Percentiles rank a stretch among this genome's conserved stretches.
Evolutionary conservation across 2,888 invertebrate genomes (phyloP).

Genomic region (Cactoblastis cactorum): DNA sequence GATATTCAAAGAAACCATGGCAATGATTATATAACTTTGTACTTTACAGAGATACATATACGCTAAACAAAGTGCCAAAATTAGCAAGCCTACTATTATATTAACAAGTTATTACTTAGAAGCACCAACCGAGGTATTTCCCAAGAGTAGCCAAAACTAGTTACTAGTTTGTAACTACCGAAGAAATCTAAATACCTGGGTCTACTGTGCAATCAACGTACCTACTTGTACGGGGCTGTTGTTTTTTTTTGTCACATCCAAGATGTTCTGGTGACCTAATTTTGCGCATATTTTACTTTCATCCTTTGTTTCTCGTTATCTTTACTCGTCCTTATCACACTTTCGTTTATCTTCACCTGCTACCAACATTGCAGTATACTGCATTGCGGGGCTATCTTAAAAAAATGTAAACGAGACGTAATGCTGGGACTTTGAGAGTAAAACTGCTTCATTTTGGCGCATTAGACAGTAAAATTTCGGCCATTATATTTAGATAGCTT

Average conservation of each 20-base stretch:
- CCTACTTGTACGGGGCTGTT: not conserved
- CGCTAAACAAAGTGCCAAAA: no score
- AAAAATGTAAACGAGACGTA: not conserved
- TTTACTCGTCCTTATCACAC: not conserved
- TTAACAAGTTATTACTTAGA: no score
- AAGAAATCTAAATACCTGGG: no score
- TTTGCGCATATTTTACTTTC: not conserved
- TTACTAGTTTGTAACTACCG: no score
- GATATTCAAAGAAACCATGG: no score
- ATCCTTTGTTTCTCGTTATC: not conserved
- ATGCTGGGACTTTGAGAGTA: not conserved
- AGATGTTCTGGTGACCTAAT: not conserved
- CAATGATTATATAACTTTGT: no score
- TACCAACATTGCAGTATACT: not conserved
- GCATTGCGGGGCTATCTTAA: not conserved
- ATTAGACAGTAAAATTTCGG: not conserved
- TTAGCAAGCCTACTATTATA: no score
- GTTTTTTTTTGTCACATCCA: not conserved
- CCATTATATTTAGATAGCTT: not conserved
- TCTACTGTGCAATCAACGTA: no score
- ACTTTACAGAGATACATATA: no score
- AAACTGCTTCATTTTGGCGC: not conserved
- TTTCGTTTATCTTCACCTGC: slow-evolving; percentile 4
- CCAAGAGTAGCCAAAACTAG: no score
- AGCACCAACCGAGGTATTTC: no score